Conservation (phyloP, 2,888 invertebrate genomes). For the Calameuta idolon region DNA sequence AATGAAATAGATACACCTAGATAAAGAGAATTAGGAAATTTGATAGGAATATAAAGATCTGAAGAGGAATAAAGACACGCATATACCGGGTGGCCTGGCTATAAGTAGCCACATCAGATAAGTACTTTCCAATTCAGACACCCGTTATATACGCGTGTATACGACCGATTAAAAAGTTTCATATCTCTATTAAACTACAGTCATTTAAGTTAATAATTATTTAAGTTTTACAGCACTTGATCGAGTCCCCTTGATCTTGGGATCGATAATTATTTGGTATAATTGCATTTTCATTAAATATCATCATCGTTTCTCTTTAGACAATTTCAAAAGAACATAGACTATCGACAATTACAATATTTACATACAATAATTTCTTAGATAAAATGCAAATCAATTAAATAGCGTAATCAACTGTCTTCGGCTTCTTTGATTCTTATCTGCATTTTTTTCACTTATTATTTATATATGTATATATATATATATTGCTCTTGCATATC, state of each 20-base stretch:
- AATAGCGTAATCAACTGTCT: slow-evolving; percentile 26
- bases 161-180: neutral
- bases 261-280: slow-evolving; percentile 47
- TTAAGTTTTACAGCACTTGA: slow-evolving; percentile 14
- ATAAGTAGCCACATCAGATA: neutral
- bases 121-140: neutral
- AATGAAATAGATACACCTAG: slow-evolving; percentile 9
- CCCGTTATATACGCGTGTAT: neutral
- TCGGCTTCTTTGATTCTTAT: slow-evolving; percentile 1
- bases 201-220: slow-evolving; percentile 13
- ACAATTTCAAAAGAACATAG: slow-evolving; percentile 26
- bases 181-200: neutral
- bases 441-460: slow-evolving; percentile 26
- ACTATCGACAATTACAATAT: slow-evolving; percentile 35
- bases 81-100: neutral
- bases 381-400: slow-evolving; percentile 45
- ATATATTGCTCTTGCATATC: neutral
- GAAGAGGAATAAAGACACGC: slow-evolving; percentile 7
- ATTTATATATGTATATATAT: slow-evolving; percentile 10
- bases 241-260: neutral
- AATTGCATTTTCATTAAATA: slow-evolving; percentile 47
- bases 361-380: slow-evolving; percentile 42
- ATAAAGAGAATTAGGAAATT: neutral
- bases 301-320: slow-evolving; percentile 28
- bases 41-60: neutral